Percentiles rank a stretch among this genome's conserved stretches.
These are phyloP conservation scores for Semicossyphus pulcher DNA, from an alignment of 2,113 vertebrate genomes.

Conservation along the genomic window DNA sequence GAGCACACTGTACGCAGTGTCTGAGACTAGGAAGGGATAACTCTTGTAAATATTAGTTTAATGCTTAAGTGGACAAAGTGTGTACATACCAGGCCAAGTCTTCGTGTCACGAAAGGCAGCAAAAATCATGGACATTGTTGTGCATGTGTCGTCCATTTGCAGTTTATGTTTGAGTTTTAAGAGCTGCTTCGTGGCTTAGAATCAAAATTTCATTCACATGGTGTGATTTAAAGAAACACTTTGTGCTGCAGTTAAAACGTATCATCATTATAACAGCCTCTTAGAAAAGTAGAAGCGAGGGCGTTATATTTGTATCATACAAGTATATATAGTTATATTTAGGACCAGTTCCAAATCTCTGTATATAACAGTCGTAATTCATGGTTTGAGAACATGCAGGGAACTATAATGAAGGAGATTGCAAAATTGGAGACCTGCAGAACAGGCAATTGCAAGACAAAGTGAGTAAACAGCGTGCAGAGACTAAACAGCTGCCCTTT, in stretches of 20 bases:
- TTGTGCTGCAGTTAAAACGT: neutral
- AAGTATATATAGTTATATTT: neutral
- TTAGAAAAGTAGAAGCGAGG: neutral
- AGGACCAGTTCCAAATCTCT: neutral
- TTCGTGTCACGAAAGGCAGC: neutral
- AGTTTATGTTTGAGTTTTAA: neutral
- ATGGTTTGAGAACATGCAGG: slow-evolving; percentile 33
- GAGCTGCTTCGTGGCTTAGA: neutral
- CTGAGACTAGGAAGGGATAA: no score
- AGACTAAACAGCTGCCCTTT: slow-evolving; percentile 63
- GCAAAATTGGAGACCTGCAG: slow-evolving; percentile 42
- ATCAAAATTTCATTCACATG: neutral
- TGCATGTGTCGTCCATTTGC: neutral
- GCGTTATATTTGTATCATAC: neutral
- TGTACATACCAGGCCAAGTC: no score
- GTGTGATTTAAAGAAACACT: neutral
- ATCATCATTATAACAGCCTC: neutral
- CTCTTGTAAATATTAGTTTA: neutral
- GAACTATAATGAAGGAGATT: slow-evolving; percentile 26
- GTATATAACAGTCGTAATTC: slow-evolving; percentile 18
- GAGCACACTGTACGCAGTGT: no score
- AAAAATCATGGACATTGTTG: neutral
- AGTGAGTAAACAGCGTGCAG: slow-evolving; percentile 64
- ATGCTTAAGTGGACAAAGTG: no score
- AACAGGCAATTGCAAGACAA: slow-evolving; percentile 53